phyloP scores from a whole-genome alignment of 1,140 invertebrate species.

The Bursaphelenchus mucronatus region DNA sequence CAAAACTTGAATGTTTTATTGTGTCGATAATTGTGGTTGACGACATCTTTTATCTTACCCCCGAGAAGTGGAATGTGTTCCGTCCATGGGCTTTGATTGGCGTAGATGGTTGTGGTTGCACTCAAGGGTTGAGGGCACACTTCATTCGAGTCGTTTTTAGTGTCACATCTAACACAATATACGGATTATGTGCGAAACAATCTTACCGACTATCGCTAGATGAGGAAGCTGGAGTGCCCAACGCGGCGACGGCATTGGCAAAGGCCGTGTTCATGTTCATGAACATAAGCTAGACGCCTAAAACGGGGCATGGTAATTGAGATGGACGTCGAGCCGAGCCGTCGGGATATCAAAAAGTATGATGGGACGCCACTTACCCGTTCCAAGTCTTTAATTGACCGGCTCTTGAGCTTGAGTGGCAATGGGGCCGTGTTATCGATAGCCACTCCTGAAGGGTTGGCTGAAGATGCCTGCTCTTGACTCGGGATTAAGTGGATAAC shows the following conservation, averaged over 20 bases:
- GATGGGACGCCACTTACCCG: no score
- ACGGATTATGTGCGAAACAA: conserved; percentile 4
- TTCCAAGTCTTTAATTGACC: no score
- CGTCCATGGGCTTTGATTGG: conserved; percentile 14
- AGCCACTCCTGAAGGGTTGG: no score
- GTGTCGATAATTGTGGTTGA: not conserved
- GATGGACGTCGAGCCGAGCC: no score
- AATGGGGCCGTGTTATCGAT: no score
- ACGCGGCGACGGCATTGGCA: conserved; percentile 7
- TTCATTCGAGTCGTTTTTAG: conserved; percentile 1
- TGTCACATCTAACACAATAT: conserved; percentile 9
- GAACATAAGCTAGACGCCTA: not conserved
- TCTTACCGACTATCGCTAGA: conserved; percentile 5
- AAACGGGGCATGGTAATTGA: no score
- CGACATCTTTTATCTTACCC: not conserved
- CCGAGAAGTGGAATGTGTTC: conserved; percentile 12
- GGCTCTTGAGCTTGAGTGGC: no score
- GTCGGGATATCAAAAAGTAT: no score
- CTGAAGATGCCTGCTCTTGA: no score
- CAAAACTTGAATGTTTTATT: not conserved
- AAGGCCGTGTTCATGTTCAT: conserved; percentile 17
- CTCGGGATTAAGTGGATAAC: no score
- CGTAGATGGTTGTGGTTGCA: not conserved
- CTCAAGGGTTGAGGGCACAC: not conserved
- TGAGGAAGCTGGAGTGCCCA: not conserved